phyloP scores from a whole-genome alignment of 2,113 vertebrate genomes.

The Mus spicilegus region DNA sequence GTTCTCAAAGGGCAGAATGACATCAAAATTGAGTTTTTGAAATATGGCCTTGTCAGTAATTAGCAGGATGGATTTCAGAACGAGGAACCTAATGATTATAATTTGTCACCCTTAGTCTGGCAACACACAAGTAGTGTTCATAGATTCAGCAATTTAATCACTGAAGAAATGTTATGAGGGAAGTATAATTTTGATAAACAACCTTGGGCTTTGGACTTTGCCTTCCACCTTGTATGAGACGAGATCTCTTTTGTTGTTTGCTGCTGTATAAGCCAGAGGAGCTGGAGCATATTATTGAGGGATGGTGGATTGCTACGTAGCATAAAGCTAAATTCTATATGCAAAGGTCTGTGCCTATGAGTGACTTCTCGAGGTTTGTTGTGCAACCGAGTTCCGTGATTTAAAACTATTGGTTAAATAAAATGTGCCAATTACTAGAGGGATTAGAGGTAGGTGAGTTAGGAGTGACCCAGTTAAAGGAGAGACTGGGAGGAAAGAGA shows the following conservation, averaged over 20 bases:
- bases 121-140: neutral
- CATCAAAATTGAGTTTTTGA: constrained; percentile 39
- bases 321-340: no score
- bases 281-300: no score
- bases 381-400: no score
- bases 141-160: neutral
- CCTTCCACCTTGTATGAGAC: neutral
- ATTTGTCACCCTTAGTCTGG: neutral
- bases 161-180: neutral
- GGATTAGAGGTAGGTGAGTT: no score
- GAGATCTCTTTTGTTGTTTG: neutral
- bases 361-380: no score
- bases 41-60: neutral
- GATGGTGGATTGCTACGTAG: no score
- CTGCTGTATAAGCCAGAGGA: neutral
- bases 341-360: no score
- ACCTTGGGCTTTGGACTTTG: neutral
- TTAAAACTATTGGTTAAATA: no score
- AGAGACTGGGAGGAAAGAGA: no score
- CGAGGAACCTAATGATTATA: constrained; percentile 6
- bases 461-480: no score
- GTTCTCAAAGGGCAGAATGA: constrained; percentile 36
- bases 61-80: constrained; percentile 3
- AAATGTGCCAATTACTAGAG: no score
- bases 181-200: neutral